Base-by-base conservation (phyloP, 1,140 invertebrate genomes). In the Leucophenga varia region DNA sequence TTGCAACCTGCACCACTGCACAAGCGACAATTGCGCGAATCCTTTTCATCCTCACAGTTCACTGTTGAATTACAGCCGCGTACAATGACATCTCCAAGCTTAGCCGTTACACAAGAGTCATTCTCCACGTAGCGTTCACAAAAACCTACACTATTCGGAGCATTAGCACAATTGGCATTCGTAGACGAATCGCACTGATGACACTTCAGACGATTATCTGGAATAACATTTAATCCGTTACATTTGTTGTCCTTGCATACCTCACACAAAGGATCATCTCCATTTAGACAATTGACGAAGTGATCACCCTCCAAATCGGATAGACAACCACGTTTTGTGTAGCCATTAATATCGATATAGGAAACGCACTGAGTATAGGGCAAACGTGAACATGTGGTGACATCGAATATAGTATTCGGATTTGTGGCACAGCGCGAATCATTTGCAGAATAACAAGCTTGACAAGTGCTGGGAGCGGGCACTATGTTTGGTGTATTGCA, bases 341-440 rank as follows among this genome's bases (percentile, higher is more conserved):
- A 45, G 4, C 69, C 69, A 17, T 38, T 34, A 1, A 12, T 16
- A 30, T 69, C 50, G 3, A 68, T 54, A 6, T 58, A 57, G 2
- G 59, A 64, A 2, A 60, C 55, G 30, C 70, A 73, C 31, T 64
- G 20, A 0, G 70, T 64, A 38, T 72, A 73, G 6, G 70, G 70
- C 16, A 54, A 6, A 16, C 38, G 3, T 2, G 58, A 30, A 43
- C 70, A 73, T 2, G 55, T 44, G 14, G 40, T 34, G 0, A 43
- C 57, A 13, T 48, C 34, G 1, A 31, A 6, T 17, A 73, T 36
- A 32, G 61, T 50, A 20, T 73, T 73, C 14, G 70, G 70, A 45
- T 65, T 59, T 12, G 57, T 68, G 13, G 70, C 70, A 21, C 70
- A 73, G 0, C 55, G 54, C 0, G 60, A 8, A 13, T 73, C 70